Base-by-base conservation (phyloP, 1,140 invertebrate genomes). In the Aleiodes sp. region DNA sequence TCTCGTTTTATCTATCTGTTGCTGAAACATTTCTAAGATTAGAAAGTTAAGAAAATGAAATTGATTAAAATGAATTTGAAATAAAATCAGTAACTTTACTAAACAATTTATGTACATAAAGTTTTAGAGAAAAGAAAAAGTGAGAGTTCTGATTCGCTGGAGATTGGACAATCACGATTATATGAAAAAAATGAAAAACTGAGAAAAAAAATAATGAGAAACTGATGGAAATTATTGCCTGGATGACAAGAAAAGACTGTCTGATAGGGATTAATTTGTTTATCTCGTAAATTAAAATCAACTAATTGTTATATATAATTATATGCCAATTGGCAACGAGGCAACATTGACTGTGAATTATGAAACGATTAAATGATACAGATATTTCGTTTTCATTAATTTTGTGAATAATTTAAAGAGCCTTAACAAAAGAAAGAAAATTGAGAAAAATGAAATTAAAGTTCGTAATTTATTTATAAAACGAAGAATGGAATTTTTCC, bases 91-190 rank as follows among this genome's bases (percentile, higher is more conserved):
- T 57, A 72, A 75, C 57, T 70, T 72, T 73, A 75, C 70, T n/a
- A n/a, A n/a, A 75, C 65, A 67, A 71, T 72, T 65, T n/a, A 73
- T 78, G 71, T 71, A 76, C 71, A 76, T 76, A 80, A 59, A 59
- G n/a, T 4, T 31, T 26, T 56, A 63, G 19, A 33, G 31, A 57
- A 62, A 24, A 59, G 29, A 39, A 24, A 57, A 35, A 59, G 65
- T 64, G 62, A 72, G 43, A 68, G 65, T 72, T 73, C 62, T 62
- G 68, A 70, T 62, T 65, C 65, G 69, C 68, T 68, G 60, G 62
- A 31, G 26, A 52, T 31, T 19, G 69, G 66, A 70, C 65, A 70
- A 73, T 70, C 72, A 73, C 24, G 46, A 60, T 29, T 60, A 60
- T 33, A 31, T 60, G n/a, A 29, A 33, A 60, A 60, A 33, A 31